A percentile compares a stretch with the other conserved stretches of the same genome.
Evolutionary conservation across 2,113 vertebrate species (phyloP).

Genomic region (Mobula birostris): DNA sequence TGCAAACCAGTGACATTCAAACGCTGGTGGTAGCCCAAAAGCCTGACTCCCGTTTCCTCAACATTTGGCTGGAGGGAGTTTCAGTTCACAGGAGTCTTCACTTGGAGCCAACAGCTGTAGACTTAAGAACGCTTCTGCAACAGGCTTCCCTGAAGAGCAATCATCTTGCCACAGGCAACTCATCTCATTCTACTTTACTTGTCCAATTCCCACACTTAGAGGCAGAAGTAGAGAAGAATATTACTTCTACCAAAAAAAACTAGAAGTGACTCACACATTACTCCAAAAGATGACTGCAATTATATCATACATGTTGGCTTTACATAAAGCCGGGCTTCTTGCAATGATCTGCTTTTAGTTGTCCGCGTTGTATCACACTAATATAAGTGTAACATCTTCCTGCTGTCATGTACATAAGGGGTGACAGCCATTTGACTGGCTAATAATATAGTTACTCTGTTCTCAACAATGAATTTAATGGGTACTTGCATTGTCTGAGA

Average conservation of each 20-base stretch:
- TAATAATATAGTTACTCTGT: not conserved
- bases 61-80: not conserved
- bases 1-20: not conserved
- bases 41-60: not conserved
- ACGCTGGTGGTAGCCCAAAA: not conserved
- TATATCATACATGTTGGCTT: not conserved
- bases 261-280: not conserved
- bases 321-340: not conserved
- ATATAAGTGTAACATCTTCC: not conserved
- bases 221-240: conserved; percentile 8
- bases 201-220: not conserved
- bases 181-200: not conserved
- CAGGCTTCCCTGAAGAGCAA: not conserved
- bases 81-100: not conserved
- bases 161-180: conserved; percentile 27
- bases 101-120: not conserved
- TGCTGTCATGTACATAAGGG: not conserved
- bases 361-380: not conserved
- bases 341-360: not conserved
- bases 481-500: not conserved
- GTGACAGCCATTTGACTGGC: conserved; percentile 20
- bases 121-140: not conserved
- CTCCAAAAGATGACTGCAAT: not conserved
- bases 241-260: not conserved
- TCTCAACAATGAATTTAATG: conserved; percentile 11